These are phyloP conservation scores for Smithornis capensis DNA, from an alignment of 2,113 vertebrate genomes.

Conservation along the genomic window DNA sequence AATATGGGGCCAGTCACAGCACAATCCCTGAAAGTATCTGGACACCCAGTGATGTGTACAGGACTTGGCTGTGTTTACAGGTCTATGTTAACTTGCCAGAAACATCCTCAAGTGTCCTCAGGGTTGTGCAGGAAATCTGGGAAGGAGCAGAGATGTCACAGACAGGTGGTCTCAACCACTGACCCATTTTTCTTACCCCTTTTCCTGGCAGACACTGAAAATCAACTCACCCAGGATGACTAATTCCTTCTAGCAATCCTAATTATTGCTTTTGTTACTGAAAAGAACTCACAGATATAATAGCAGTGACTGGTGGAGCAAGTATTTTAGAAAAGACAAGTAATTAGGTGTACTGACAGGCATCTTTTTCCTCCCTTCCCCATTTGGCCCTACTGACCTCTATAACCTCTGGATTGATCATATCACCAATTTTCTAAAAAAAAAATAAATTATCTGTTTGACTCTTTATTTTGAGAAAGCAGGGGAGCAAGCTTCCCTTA, in stretches of 20 bases:
- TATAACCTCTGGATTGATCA: rapidly evolving
- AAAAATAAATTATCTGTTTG: not conserved
- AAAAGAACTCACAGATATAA: not conserved
- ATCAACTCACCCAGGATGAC: not conserved
- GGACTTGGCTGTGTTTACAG: not conserved
- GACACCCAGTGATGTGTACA: not conserved
- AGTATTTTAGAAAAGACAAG: not conserved
- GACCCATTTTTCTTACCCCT: not conserved
- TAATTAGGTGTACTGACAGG: not conserved
- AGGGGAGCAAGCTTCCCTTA: not conserved
- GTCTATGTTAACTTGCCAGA: not conserved
- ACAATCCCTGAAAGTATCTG: not conserved
- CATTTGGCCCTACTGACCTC: not conserved
- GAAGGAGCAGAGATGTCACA: not conserved
- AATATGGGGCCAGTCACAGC: not conserved
- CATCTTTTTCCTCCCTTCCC: not conserved
- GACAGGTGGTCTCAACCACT: not conserved
- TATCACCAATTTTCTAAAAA: not conserved
- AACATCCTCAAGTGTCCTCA: not conserved
- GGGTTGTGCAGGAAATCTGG: not conserved
- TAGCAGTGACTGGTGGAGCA: not conserved
- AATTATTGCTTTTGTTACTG: not conserved
- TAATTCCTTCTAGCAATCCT: not conserved
- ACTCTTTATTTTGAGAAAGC: not conserved
- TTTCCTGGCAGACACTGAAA: not conserved